phyloP scores from a whole-genome alignment of 37 sponge, comb jelly and placozoan species.

The Diacarnus erythraeanus region DNA sequence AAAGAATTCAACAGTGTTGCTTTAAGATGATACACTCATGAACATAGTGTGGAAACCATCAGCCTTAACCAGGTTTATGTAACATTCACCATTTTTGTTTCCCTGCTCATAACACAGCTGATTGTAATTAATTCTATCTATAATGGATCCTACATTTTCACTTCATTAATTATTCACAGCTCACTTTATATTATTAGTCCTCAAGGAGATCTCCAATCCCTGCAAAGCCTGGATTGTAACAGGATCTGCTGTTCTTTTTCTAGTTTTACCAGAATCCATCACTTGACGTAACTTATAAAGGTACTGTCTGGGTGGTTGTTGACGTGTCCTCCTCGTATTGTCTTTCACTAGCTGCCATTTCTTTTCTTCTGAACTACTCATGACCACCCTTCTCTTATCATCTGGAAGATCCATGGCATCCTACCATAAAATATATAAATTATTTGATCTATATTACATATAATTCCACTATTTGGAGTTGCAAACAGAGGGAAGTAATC shows the following conservation, averaged over 20 bases:
- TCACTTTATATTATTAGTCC: slow-evolving; percentile 73
- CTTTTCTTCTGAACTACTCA: slow-evolving; percentile 57
- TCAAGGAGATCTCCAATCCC: slow-evolving; percentile 69
- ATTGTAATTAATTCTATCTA: too few species aligned
- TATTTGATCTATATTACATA: too few species aligned
- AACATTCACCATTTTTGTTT: too few species aligned
- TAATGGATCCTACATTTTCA: too few species aligned
- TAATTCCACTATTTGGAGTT: too few species aligned
- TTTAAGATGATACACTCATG: too few species aligned
- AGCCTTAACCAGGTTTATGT: too few species aligned
- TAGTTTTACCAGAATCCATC: slow-evolving; percentile 30
- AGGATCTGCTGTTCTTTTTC: slow-evolving; percentile 38
- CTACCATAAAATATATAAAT: slow-evolving; percentile 2
- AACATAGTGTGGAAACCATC: too few species aligned
- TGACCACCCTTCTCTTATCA: slow-evolving; percentile 39
- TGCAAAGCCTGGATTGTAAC: slow-evolving; percentile 35
- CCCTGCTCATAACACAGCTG: too few species aligned
- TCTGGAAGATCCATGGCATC: slow-evolving; percentile 72
- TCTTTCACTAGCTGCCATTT: slow-evolving; percentile 72
- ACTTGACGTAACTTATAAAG: slow-evolving; percentile 44
- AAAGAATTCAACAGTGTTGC: too few species aligned
- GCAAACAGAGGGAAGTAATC: too few species aligned
- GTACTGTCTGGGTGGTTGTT: slow-evolving; percentile 37
- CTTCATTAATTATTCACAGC: neutral
- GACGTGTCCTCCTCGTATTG: slow-evolving; percentile 9